Percentiles rank a stretch among this genome's conserved stretches.
Conservation (phyloP, 2,888 invertebrate genomes). For the Lochmaea capreae region DNA sequence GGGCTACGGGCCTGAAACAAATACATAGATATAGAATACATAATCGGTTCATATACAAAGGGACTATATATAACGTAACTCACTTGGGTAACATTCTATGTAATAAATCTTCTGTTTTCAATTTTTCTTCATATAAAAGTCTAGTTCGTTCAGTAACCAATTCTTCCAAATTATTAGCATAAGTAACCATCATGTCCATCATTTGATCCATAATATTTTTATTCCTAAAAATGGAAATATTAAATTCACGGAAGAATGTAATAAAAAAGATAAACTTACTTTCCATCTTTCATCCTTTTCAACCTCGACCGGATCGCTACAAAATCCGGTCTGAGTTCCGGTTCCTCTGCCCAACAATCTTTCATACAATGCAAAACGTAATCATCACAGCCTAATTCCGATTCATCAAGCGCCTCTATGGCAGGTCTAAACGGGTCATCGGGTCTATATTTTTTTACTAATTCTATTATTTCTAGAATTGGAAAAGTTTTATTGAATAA, state of each 20-base stretch:
- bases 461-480: slow-evolving; percentile 83
- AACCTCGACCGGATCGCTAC: slow-evolving; percentile 80
- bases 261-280: slow-evolving; percentile 70
- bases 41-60: neutral
- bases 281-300: slow-evolving; percentile 90
- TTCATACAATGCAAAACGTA: slow-evolving; percentile 85
- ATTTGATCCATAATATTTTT: slow-evolving; percentile 96
- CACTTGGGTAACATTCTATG: slow-evolving; percentile 95
- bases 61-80: slow-evolving; percentile 52
- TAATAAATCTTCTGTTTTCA: slow-evolving; percentile 91
- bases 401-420: slow-evolving; percentile 77
- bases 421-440: slow-evolving; percentile 84
- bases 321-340: slow-evolving; percentile 88
- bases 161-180: slow-evolving; percentile 94
- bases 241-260: neutral
- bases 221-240: slow-evolving; percentile 69
- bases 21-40: slow-evolving; percentile 3
- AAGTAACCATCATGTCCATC: slow-evolving; percentile 98
- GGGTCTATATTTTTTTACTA: slow-evolving; percentile 77
- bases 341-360: slow-evolving; percentile 91
- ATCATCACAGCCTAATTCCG: slow-evolving; percentile 80
- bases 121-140: slow-evolving; percentile 90
- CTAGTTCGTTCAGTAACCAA: slow-evolving; percentile 92
- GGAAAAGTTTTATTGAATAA: too few species aligned
- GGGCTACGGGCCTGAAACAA: slow-evolving; percentile 82